Percentiles rank a stretch among this genome's conserved stretches.
Evolutionary conservation across 2,888 invertebrate species (phyloP).

Genomic region (Flabesymbios commensalis): DNA sequence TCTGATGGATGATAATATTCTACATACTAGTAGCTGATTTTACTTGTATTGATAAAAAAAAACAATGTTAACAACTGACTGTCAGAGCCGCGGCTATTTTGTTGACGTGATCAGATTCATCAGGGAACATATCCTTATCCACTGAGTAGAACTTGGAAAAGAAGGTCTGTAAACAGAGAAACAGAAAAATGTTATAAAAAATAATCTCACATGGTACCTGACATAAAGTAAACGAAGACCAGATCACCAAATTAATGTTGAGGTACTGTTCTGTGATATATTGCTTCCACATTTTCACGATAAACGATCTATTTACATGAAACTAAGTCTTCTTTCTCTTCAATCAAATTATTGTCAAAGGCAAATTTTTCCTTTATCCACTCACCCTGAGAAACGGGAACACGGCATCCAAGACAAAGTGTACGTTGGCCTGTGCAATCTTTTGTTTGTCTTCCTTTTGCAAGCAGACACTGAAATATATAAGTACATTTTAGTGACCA

Average conservation of each 20-base stretch:
- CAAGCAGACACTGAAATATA: too few species aligned
- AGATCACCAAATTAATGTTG: too few species aligned
- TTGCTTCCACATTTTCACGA: too few species aligned
- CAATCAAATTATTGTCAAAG: background rate
- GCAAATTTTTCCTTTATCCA: background rate
- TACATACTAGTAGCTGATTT: too few species aligned
- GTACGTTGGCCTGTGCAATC: background rate
- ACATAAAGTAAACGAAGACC: too few species aligned
- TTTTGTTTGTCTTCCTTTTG: background rate
- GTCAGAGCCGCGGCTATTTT: constrained; percentile 54
- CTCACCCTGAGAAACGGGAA: background rate
- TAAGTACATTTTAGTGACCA: too few species aligned
- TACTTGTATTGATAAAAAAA: too few species aligned
- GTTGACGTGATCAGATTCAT: constrained; percentile 56
- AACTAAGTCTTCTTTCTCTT: background rate
- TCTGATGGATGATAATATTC: too few species aligned
- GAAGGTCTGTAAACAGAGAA: constrained; percentile 43
- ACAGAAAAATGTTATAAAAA: too few species aligned
- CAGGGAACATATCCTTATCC: constrained; percentile 46
- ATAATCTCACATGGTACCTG: too few species aligned
- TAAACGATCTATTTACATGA: too few species aligned
- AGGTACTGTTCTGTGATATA: too few species aligned
- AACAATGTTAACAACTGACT: constrained; percentile 40
- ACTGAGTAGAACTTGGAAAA: constrained; percentile 56
- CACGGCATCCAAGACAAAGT: background rate